A percentile compares a stretch with the other conserved stretches of the same genome.
Conservation (phyloP, 2,113 vertebrate species). For the Tetrao urogallus region DNA sequence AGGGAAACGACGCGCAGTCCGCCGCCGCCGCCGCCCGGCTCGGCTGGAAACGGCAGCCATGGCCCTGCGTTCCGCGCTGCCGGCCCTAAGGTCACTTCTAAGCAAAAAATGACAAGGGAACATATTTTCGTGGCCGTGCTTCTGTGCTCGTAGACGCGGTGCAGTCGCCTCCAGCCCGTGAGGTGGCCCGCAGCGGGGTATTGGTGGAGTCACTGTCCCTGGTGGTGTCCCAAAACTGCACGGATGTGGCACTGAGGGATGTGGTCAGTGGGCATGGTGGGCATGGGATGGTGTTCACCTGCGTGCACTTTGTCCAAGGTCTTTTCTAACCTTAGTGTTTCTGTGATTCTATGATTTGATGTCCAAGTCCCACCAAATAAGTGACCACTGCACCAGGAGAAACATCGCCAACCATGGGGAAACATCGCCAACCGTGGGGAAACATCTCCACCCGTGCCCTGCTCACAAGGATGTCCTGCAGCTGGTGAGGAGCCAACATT, state of each 20-base stretch:
- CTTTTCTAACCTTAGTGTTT: too few relatives aligned
- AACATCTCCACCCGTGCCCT: too few relatives aligned
- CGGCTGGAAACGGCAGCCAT: constrained; percentile 31
- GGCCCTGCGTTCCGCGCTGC: neutral
- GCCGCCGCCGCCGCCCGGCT: neutral
- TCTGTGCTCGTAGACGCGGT: neutral
- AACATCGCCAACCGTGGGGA: too few relatives aligned
- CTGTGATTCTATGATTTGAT: neutral
- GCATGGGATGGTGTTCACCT: too few relatives aligned
- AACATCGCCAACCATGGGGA: neutral
- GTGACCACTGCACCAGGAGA: neutral
- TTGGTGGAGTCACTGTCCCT: too few relatives aligned
- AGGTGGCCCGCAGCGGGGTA: neutral
- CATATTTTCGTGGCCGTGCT: rapidly evolving
- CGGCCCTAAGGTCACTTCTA: neutral
- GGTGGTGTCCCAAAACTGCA: too few relatives aligned
- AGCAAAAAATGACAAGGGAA: neutral
- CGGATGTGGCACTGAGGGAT: too few relatives aligned
- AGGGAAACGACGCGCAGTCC: neutral
- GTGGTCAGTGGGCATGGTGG: too few relatives aligned
- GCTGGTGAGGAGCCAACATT: rapidly evolving
- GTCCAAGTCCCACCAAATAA: rapidly evolving
- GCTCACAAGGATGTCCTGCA: rapidly evolving
- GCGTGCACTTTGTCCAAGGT: too few relatives aligned
- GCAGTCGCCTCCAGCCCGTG: rapidly evolving